phyloP scores from a whole-genome alignment of 2,113 vertebrate species.

The Progne subis region DNA sequence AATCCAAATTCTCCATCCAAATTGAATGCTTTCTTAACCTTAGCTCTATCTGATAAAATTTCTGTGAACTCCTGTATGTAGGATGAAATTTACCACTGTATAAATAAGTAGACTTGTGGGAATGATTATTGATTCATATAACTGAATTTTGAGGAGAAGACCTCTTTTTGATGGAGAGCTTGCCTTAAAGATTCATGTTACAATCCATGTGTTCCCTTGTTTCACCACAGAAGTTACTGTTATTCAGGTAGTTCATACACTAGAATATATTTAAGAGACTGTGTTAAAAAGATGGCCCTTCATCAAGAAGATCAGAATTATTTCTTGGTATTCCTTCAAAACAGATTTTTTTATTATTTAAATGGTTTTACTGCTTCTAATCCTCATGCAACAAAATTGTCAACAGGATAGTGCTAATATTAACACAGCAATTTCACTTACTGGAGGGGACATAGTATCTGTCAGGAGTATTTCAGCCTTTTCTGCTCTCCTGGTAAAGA shows the following conservation, averaged over 20 bases:
- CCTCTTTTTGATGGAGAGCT: neutral
- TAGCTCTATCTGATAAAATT: neutral
- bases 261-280: neutral
- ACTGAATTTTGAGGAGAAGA: neutral
- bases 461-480: neutral
- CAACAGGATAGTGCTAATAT: neutral
- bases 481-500: neutral
- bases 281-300: neutral
- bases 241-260: neutral
- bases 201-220: neutral
- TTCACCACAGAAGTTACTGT: neutral
- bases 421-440: neutral
- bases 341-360: neutral
- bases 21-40: neutral
- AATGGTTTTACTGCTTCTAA: neutral
- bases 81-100: neutral
- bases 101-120: neutral
- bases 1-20: neutral
- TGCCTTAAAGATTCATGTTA: neutral
- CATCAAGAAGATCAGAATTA: neutral
- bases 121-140: neutral
- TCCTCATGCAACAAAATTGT: neutral
- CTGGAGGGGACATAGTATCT: neutral
- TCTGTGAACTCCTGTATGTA: neutral
- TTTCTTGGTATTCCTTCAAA: neutral